Base-by-base conservation (phyloP, 1,140 invertebrate genomes). In the Drosophila seguyi region DNA sequence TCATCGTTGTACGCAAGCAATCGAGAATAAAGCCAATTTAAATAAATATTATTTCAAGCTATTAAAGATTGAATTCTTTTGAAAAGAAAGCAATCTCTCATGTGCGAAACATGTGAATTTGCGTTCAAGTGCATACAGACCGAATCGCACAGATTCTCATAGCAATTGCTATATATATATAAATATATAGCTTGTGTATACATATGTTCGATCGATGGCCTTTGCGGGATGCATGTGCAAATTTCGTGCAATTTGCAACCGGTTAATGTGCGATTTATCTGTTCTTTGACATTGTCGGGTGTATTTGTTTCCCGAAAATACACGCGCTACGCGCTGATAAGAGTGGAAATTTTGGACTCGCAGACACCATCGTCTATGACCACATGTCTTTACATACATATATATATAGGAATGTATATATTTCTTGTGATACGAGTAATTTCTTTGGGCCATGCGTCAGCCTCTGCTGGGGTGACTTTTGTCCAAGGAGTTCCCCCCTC, bases 251-350 rank as follows among this genome's bases (percentile, higher is more conserved):
- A 82, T 62, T 52, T 58, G 36, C 73, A 73, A 82, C 79, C 79
- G 83, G 84, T 87, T 86, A 79, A 87, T 76, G 83, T 57, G 81
- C 79, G 71, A 66, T 83, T 86, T 79, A 82, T 81, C 69, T 82
- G 82, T 82, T 86, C 78, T 83, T 87, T 87, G 75, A 86, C 83
- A 79, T 65, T 80, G 67, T 53, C 42, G 50, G 22, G 38, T 68
- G 2, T 47, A 42, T 25, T 50, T 66, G 34, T 53, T 53, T 48
- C 29, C 39, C 50, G 18, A 48, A 38, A 69, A 60, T 11, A 87
- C 83, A 82, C 62, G 62, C 66, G 71, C 79, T 31, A 22, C 18
- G 14, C 3, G n/a, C 45, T 56, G 83, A 87, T 83, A 83, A 87
- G 69, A 83, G 52, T 75, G 71, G 59, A 83, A 73, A 83, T 61